phyloP scores from a whole-genome alignment of 2,888 invertebrate genomes.

The Polia nebulosa region DNA sequence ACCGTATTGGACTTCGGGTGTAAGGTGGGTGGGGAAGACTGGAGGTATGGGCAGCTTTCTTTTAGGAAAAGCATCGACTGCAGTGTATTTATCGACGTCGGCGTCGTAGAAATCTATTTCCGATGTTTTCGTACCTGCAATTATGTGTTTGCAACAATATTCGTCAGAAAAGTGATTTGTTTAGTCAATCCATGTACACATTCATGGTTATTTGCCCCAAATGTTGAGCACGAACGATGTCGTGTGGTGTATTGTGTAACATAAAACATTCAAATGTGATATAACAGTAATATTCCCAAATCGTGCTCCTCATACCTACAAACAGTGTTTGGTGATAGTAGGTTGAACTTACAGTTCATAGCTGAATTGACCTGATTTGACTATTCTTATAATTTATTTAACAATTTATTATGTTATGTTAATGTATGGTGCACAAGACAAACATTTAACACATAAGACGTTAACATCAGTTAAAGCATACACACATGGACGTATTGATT shows the following conservation, averaged over 20 bases:
- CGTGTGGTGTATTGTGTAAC: slow-evolving; percentile 38
- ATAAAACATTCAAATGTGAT: slow-evolving; percentile 40
- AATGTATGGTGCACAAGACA: slow-evolving; percentile 9
- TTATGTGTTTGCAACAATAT: slow-evolving; percentile 67
- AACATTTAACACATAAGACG: slow-evolving; percentile 22
- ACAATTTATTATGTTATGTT: slow-evolving; percentile 1
- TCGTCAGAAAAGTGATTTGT: slow-evolving; percentile 39
- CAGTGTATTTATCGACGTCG: slow-evolving; percentile 75
- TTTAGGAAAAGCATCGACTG: slow-evolving; percentile 70
- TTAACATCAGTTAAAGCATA: slow-evolving; percentile 12
- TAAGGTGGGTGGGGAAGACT: slow-evolving; percentile 84
- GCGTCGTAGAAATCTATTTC: slow-evolving; percentile 88
- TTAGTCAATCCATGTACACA: slow-evolving; percentile 24
- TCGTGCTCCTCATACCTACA: slow-evolving; percentile 33
- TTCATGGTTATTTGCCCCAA: slow-evolving; percentile 34
- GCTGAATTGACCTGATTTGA: not conserved
- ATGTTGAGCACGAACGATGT: slow-evolving; percentile 28
- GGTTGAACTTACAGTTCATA: not conserved
- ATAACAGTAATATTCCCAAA: slow-evolving; percentile 13
- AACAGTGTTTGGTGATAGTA: slow-evolving; percentile 22
- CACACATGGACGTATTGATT: slow-evolving; percentile 13
- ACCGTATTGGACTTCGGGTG: slow-evolving; percentile 89
- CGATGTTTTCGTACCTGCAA: slow-evolving; percentile 85
- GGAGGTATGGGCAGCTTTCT: slow-evolving; percentile 81
- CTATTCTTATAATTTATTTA: not conserved